phyloP scores from a whole-genome alignment of 1,140 invertebrate species.

The Chrysopa pallens region DNA sequence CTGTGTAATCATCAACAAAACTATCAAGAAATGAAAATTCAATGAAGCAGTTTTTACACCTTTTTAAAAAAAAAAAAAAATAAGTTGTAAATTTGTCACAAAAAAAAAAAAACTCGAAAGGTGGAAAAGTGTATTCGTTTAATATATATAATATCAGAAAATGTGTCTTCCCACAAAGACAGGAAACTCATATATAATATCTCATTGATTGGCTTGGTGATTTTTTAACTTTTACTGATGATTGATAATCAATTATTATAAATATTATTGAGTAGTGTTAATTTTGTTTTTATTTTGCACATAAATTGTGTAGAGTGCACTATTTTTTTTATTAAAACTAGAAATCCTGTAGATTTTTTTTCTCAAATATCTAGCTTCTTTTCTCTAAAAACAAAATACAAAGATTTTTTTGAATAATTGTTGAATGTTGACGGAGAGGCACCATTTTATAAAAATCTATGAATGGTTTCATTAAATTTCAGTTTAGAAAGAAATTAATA shows the following conservation, averaged over 20 bases:
- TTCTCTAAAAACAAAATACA: no score
- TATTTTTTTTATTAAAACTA: not conserved
- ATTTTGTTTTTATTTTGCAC: not conserved
- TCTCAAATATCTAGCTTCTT: no score
- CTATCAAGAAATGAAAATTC: no score
- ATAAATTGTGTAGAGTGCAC: conserved; percentile 4
- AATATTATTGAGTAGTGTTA: conserved; percentile 1
- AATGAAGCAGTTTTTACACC: no score
- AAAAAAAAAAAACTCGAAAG: no score
- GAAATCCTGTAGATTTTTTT: no score
- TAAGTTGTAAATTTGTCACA: no score
- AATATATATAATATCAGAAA: conserved; percentile 37
- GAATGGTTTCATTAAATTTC: not conserved
- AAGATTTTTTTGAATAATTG: conserved; percentile 17
- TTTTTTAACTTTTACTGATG: not conserved
- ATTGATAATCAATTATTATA: not conserved
- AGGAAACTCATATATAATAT: conserved; percentile 13
- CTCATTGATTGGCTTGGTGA: not conserved
- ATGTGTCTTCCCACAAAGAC: conserved; percentile 73
- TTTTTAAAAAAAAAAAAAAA: no score
- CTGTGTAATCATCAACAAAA: no score
- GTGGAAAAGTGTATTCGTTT: no score
- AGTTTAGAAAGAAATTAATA: not conserved
- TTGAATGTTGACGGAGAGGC: conserved; percentile 19
- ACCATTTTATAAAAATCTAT: conserved; percentile 2